Conservation (phyloP, 2,113 vertebrate genomes). For the Philantomba maxwellii region DNA sequence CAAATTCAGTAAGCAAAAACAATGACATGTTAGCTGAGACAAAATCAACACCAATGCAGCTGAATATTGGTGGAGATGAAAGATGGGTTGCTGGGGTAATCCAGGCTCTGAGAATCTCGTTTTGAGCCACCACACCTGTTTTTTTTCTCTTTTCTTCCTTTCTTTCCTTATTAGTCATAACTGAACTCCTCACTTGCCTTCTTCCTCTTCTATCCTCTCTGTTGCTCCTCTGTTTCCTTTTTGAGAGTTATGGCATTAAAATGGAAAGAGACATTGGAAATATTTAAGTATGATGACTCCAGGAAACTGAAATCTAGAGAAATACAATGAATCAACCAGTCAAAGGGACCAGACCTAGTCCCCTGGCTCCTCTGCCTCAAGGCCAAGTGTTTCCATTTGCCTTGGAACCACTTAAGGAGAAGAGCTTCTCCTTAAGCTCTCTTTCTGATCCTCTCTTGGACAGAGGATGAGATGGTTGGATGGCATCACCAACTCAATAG, state of each 20-base stretch:
- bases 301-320: slow-evolving; percentile 5
- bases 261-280: neutral
- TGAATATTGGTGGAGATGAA: neutral
- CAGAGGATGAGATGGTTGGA: neutral
- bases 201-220: neutral
- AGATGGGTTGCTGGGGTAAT: neutral
- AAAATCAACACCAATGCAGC: neutral
- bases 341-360: neutral
- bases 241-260: neutral
- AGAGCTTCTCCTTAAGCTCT: neutral
- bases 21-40: neutral
- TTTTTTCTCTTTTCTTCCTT: neutral
- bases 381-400: neutral
- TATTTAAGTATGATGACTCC: neutral
- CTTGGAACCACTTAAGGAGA: neutral
- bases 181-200: neutral
- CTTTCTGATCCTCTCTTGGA: neutral
- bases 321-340: neutral
- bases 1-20: neutral
- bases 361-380: neutral
- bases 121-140: neutral
- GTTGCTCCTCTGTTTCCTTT: neutral
- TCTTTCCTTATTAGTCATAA: neutral
- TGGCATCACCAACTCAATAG: neutral
- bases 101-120: neutral